Conservation (phyloP, 2,113 vertebrate genomes). For the Eurypyga helias region DNA sequence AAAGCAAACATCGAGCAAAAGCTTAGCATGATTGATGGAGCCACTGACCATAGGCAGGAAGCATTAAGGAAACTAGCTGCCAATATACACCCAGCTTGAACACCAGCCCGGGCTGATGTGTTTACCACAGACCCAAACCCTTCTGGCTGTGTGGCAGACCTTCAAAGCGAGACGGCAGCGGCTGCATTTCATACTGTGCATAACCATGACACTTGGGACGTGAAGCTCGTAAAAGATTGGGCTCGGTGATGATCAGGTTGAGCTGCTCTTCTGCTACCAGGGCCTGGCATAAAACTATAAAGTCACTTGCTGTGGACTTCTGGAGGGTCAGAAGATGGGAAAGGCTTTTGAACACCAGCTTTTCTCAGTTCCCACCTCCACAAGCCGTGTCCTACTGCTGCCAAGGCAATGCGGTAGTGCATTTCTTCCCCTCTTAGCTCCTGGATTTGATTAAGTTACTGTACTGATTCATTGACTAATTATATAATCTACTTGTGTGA, state of each 20-base stretch:
- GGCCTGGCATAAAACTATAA: background rate
- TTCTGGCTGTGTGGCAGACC: background rate
- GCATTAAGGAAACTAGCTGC: background rate
- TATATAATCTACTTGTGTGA: too few relatives aligned
- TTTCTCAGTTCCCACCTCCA: background rate
- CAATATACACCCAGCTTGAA: background rate
- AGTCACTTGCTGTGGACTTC: background rate
- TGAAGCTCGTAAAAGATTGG: background rate
- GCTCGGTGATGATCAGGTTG: background rate
- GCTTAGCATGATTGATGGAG: background rate
- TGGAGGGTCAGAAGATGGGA: background rate
- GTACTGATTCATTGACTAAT: too few relatives aligned
- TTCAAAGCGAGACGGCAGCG: background rate
- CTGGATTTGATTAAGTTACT: too few relatives aligned
- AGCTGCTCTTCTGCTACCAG: background rate
- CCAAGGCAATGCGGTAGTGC: background rate
- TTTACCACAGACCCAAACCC: background rate
- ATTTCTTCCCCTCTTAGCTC: too few relatives aligned
- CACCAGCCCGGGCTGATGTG: background rate
- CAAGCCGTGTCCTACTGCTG: background rate
- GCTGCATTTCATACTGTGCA: background rate
- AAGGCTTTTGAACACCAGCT: background rate
- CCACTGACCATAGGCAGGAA: background rate
- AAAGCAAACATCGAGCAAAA: background rate
- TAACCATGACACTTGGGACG: background rate